These are phyloP conservation scores for Pelmatolapia mariae DNA, from an alignment of 2,113 vertebrate species.

Conservation along the genomic window DNA sequence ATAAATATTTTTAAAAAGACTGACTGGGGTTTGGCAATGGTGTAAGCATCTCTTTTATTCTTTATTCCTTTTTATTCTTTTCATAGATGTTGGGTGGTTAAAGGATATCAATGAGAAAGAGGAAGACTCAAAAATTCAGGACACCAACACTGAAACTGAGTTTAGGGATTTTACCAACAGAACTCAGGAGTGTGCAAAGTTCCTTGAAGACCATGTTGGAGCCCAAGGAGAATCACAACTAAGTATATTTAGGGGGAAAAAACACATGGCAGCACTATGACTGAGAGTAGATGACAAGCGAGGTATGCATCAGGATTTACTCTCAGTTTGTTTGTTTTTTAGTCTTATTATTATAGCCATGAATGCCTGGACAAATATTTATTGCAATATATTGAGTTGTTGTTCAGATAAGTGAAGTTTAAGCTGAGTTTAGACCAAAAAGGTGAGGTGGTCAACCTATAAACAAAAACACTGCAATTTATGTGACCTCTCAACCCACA, in stretches of 20 bases:
- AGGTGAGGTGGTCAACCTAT: fast-evolving
- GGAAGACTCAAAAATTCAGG: neutral
- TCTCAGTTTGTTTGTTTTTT: neutral
- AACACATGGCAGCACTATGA: neutral
- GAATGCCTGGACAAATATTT: neutral
- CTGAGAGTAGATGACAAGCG: neutral
- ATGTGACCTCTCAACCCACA: neutral
- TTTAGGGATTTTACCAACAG: neutral
- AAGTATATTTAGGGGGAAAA: neutral
- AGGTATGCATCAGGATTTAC: neutral
- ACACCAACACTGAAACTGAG: neutral
- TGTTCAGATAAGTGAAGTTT: neutral
- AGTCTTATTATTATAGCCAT: neutral
- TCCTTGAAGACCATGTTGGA: neutral
- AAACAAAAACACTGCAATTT: neutral
- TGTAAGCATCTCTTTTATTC: neutral
- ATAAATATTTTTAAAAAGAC: neutral
- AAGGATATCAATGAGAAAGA: neutral
- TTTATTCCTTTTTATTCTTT: neutral
- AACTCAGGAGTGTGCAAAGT: neutral
- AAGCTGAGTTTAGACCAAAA: neutral
- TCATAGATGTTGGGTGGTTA: no score
- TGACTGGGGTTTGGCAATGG: neutral
- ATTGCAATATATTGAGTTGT: neutral
- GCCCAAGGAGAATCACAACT: neutral